Evolutionary conservation across 2,888 invertebrate genomes (phyloP).

Genomic region (Eutolmus rufibarbis): DNA sequence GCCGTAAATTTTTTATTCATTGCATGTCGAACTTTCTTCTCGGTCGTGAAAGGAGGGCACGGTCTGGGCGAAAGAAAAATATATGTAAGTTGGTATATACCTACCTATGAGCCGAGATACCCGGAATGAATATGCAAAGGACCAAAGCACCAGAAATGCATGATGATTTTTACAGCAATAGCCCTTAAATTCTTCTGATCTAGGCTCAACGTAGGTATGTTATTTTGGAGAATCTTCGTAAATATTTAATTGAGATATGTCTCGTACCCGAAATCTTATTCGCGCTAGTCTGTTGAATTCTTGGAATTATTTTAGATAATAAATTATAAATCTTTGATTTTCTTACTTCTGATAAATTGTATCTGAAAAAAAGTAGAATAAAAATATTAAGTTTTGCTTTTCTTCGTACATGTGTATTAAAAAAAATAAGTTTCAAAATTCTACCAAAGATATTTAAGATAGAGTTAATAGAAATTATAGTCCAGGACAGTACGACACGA

Average conservation of each 20-base stretch:
- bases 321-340: neutral
- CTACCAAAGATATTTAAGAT: no score
- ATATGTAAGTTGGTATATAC: neutral
- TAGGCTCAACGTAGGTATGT: neutral
- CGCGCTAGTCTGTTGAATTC: neutral
- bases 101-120: neutral
- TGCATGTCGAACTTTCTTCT: slow-evolving; percentile 36
- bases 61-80: neutral
- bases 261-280: neutral
- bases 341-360: neutral
- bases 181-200: neutral
- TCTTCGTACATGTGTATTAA: no score
- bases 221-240: neutral
- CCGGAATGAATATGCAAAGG: slow-evolving; percentile 1
- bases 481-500: no score
- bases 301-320: neutral
- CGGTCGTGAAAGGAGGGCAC: neutral
- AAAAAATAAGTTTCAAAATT: no score
- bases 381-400: neutral
- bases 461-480: no score
- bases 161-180: neutral
- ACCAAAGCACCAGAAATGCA: neutral
- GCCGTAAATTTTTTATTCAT: slow-evolving; percentile 40
- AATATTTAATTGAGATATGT: neutral
- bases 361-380: neutral